Base-by-base conservation (phyloP, 1,140 invertebrate genomes). In the Steinernema feltiae region DNA sequence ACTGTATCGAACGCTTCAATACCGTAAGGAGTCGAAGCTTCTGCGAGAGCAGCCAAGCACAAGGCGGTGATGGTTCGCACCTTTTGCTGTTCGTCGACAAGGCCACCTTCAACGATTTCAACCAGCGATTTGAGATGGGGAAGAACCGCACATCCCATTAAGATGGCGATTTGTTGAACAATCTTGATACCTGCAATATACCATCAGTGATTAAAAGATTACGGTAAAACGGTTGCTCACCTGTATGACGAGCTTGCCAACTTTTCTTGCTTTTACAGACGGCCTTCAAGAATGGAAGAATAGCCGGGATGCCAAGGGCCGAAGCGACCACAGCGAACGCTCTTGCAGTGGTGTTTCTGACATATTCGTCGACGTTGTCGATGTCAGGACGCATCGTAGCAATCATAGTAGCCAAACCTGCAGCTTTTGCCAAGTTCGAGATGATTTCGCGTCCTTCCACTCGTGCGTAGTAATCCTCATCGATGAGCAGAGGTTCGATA, bases 371-470 rank as follows among this genome's bases (percentile, higher is more conserved):
- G 83, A 99, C 98, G 86, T 99, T 99, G 87, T 99, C 97, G 86
- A 99, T 99, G 89, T 99, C 97, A 1, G 97, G 97, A 88, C 97
- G 90, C 97, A 99, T 99, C 0, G 97, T 99, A 0, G 97, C 99
- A 83, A 99, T 99, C 97, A 99, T 99, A 7, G 97, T 99, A 0
- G 97, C 97, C 30, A 99, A 89, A 76, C 97, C 97, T n/a, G 97
- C 97, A 24, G 97, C 97, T 89, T 99, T 99, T 0, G 97, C 96
- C 82, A 99, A 89, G 89, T 99, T 99, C 0, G 96, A 99, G 84
- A 99, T 99, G 78, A 99, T 99, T 88, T 99, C 97, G 87, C 97
- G 90, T 72, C 97, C 84, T 89, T 99, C 97, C 1, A 99, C 97
- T 86, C 97, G 92, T 48, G 97, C 97, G 88, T 99, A 99, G 87